Evolutionary conservation across 2,797 vertebrate genomes (phyloP).

Genomic region (Pelodytes ibericus): DNA sequence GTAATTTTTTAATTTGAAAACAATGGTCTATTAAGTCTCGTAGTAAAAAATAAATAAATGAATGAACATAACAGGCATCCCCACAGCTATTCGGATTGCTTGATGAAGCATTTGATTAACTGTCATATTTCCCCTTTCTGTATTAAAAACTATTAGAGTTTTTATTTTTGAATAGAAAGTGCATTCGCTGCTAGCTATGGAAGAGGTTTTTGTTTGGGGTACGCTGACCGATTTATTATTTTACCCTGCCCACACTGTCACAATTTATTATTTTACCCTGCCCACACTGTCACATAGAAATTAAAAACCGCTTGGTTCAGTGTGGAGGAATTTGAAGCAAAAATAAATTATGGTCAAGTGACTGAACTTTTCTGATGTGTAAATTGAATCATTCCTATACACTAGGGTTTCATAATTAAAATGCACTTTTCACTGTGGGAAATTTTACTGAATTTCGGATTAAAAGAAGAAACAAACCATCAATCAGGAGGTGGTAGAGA

Average conservation of each 20-base stretch:
- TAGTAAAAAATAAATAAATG: constrained; percentile 36
- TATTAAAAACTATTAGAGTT: constrained; percentile 17
- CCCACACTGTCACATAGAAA: constrained; percentile 7
- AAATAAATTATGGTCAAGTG: constrained; percentile 66
- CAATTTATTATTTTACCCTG: constrained; percentile 8
- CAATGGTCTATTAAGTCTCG: constrained; percentile 40
- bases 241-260: too few species aligned
- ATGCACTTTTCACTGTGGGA: constrained; percentile 64
- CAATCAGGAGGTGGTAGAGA: constrained; percentile 61
- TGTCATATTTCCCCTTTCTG: constrained; percentile 6
- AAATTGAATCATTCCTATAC: constrained; percentile 66
- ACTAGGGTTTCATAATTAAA: constrained; percentile 70
- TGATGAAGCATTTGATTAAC: constrained; percentile 48
- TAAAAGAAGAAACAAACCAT: constrained; percentile 68
- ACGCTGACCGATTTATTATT: constrained; percentile 29
- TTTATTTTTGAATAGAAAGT: neutral
- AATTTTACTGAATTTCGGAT: constrained; percentile 67
- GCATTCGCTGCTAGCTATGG: too few species aligned
- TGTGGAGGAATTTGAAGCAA: constrained; percentile 61
- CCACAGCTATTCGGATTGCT: constrained; percentile 28
- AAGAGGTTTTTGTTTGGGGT: neutral
- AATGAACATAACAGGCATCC: constrained; percentile 37
- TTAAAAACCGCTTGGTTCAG: constrained; percentile 48
- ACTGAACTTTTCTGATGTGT: constrained; percentile 66
- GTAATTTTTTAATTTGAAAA: constrained; percentile 52